A percentile compares a stretch with the other conserved stretches of the same genome.
These are phyloP conservation scores for Lasioglossum leucozonium DNA, from an alignment of 2,888 invertebrate genomes.

Conservation along the genomic window DNA sequence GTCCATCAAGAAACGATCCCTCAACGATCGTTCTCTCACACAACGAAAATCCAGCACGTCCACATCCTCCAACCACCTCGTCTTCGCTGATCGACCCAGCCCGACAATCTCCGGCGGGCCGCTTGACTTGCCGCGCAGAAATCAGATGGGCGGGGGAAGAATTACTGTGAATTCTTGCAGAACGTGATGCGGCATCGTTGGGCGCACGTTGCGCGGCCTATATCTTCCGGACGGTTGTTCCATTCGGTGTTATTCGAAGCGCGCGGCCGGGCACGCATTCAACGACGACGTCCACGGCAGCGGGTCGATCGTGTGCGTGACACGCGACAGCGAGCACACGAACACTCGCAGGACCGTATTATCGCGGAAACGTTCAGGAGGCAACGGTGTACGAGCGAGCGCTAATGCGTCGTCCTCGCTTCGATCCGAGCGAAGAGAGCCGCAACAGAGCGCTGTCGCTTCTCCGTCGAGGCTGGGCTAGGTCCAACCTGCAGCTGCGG, in stretches of 20 bases:
- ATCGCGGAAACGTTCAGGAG: conserved; percentile 57
- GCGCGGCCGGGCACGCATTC: conserved; percentile 41
- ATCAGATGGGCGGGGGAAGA: neutral
- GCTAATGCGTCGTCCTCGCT: conserved; percentile 60
- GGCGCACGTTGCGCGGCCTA: conserved; percentile 10
- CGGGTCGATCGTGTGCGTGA: neutral
- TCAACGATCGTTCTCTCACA: too few relatives aligned
- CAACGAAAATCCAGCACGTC: too few relatives aligned
- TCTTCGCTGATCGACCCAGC: neutral
- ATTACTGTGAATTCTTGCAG: neutral
- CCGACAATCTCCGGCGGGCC: too few relatives aligned
- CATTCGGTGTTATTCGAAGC: conserved; percentile 40
- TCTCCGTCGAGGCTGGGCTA: conserved; percentile 35
- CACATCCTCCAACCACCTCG: too few relatives aligned
- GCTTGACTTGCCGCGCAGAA: neutral
- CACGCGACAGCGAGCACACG: neutral
- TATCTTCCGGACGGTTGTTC: conserved; percentile 17
- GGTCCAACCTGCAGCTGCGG: conserved; percentile 52
- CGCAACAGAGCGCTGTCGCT: conserved; percentile 42
- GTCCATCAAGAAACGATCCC: too few relatives aligned
- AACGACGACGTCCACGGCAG: neutral
- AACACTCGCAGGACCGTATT: conserved; percentile 34
- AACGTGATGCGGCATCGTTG: neutral
- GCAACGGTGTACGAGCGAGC: conserved; percentile 48
- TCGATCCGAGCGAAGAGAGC: conserved; percentile 46